phyloP scores from a whole-genome alignment of 2,888 invertebrate genomes.

The Hirtodrosophila trivittata region DNA sequence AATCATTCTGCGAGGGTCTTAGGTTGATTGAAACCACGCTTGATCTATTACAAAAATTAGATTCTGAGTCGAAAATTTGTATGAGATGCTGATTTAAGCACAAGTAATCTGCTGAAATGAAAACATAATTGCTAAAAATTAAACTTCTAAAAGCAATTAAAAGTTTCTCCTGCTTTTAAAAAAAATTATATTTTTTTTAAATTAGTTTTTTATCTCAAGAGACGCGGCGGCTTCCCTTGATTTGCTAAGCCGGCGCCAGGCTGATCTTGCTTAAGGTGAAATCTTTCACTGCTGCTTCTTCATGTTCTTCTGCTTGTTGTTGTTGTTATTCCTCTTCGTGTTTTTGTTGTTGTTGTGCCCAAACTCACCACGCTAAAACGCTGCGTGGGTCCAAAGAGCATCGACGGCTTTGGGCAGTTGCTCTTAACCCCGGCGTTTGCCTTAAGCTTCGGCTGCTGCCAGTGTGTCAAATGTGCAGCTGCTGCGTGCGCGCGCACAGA shows the following conservation, averaged over 20 bases:
- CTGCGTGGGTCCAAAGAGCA: conserved; percentile 48
- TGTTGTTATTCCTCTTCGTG: conserved; percentile 3
- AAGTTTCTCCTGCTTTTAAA: too few species aligned
- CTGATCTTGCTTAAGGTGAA: conserved; percentile 41
- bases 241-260: conserved; percentile 48
- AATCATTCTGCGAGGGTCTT: too few species aligned
- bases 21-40: too few species aligned
- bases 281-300: background rate
- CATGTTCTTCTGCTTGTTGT: background rate
- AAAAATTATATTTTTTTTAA: conserved; percentile 1
- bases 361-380: conserved; percentile 42
- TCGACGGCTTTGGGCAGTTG: conserved; percentile 24
- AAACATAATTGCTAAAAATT: too few species aligned
- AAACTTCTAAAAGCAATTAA: too few species aligned
- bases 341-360: conserved; percentile 11
- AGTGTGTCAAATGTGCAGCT: background rate
- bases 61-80: too few species aligned
- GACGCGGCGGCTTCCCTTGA: conserved; percentile 12
- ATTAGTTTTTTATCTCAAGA: background rate
- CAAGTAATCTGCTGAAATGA: too few species aligned
- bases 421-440: conserved; percentile 43
- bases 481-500: conserved; percentile 49
- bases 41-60: too few species aligned
- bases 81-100: too few species aligned
- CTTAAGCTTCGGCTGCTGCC: conserved; percentile 27